Conservation (phyloP, 2,888 invertebrate species). For the Pollenia angustigena region DNA sequence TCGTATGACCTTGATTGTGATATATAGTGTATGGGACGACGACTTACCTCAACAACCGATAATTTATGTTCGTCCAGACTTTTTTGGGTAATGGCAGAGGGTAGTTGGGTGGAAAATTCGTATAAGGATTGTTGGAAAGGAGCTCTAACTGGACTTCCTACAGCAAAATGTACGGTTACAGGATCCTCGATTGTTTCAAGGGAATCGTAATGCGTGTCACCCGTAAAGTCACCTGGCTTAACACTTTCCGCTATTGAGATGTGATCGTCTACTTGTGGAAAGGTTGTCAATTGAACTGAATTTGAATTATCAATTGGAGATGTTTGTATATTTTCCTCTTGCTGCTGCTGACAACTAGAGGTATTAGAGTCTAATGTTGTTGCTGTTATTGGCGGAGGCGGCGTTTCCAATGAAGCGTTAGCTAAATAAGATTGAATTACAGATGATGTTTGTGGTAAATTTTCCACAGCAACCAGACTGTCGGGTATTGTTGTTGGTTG, state of each 20-base stretch:
- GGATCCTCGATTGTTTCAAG: constrained; percentile 63
- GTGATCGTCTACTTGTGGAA: constrained; percentile 77
- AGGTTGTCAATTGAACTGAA: constrained; percentile 74
- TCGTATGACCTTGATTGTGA: constrained; percentile 85
- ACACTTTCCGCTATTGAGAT: constrained; percentile 81
- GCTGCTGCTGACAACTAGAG: constrained; percentile 59
- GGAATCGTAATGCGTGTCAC: constrained; percentile 40
- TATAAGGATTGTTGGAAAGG: constrained; percentile 73
- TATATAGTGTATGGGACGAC: constrained; percentile 85
- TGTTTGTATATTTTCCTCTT: constrained; percentile 55
- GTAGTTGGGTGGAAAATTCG: constrained; percentile 73
- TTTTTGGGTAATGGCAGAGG: constrained; percentile 68
- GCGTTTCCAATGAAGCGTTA: constrained; percentile 70
- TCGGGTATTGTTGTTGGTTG: constrained; percentile 38
- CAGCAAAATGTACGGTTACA: constrained; percentile 79
- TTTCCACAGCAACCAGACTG: constrained; percentile 48
- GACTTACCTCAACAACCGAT: constrained; percentile 83
- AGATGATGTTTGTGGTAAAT: constrained; percentile 64
- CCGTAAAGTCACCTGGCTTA: constrained; percentile 73
- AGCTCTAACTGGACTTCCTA: constrained; percentile 82
- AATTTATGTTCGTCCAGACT: constrained; percentile 77
- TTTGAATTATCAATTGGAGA: constrained; percentile 65
- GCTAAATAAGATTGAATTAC: constrained; percentile 67
- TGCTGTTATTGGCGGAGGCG: constrained; percentile 39
- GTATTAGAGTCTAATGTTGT: constrained; percentile 26